These are phyloP conservation scores for Carassius gibelio DNA, from an alignment of 2,113 vertebrate species.

Conservation along the genomic window DNA sequence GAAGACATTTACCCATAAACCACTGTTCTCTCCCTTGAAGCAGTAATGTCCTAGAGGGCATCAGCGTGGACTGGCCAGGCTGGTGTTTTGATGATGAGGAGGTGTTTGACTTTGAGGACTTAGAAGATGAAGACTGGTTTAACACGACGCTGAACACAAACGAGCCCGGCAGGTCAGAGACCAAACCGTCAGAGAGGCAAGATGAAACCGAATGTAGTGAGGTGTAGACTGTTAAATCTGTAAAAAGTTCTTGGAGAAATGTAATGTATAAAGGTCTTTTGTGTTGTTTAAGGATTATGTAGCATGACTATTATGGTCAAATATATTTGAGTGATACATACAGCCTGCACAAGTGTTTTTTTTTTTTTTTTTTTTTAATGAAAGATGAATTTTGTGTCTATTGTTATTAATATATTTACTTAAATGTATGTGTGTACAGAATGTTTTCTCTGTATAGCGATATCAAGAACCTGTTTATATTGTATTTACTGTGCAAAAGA, in stretches of 20 bases:
- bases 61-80: constrained; percentile 74
- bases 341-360: not conserved
- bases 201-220: constrained; percentile 59
- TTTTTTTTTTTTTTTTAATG: not conserved
- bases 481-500: constrained; percentile 45
- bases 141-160: constrained; percentile 47
- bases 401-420: not conserved
- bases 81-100: constrained; percentile 76
- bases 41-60: constrained; percentile 54
- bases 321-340: not conserved
- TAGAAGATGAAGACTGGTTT: constrained; percentile 35
- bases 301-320: not conserved
- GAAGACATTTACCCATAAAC: not conserved
- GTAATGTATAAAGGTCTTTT: not conserved
- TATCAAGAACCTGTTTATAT: not conserved
- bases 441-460: not conserved
- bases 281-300: not conserved
- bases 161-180: not conserved
- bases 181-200: constrained; percentile 27
- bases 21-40: constrained; percentile 49
- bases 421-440: constrained; percentile 7
- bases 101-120: constrained; percentile 60
- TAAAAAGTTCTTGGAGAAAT: not conserved
- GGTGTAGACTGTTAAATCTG: constrained; percentile 34
- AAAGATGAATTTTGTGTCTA: not conserved